Base-by-base conservation (phyloP, 2,113 vertebrate species). In the Eclectus roratus region DNA sequence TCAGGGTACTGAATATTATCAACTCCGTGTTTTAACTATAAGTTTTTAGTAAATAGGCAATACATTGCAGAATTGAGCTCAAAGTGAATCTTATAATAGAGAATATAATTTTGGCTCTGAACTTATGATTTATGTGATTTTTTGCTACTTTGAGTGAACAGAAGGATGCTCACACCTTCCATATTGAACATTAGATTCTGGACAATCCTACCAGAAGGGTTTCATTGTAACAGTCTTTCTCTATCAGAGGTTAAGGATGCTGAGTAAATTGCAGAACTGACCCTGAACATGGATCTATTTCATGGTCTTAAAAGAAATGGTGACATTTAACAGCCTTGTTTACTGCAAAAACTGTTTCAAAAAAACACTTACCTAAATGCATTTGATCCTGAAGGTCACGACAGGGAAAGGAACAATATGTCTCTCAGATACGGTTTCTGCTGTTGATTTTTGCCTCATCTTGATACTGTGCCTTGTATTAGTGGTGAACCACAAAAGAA, bases 241-340 rank as follows among this genome's bases (percentile, higher is more conserved):
- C 58, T 47, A 16, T 43, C 13, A 56, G 79, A 91, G 46, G 35
- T 84, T 68, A 80, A 82, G 64, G 58, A 65, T 61, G 52, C 11
- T 3, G 3, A 85, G 15, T 66, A 56, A 64, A 85, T 69, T 5
- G 6, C 28, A 65, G 37, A 87, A 46, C n/a, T 89, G 80, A 52
- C 85, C 35, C 49, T 70, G 58, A 68, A 29, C 9, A 8, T 49
- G 35, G 25, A 88, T 92, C 91, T 88, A 76, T 87, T 93, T 95
- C 43, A 58, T 27, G 58, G 17, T 61, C 85, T 90, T 93, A 66
- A 85, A 81, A 86, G n/a, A 89, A 24, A 78, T 2, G 9, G 21
- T 86, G 53, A 88, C 64, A 70, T 55, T 94, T 87, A 87, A 50
- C 77, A 85, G 35, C 33, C 49, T 92, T 91, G 60, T 71, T 95